Evolutionary conservation across 2,797 vertebrate species (phyloP), one percentile per base, ranked within the genome.

Genomic region (Anolis apletophallus): DNA sequence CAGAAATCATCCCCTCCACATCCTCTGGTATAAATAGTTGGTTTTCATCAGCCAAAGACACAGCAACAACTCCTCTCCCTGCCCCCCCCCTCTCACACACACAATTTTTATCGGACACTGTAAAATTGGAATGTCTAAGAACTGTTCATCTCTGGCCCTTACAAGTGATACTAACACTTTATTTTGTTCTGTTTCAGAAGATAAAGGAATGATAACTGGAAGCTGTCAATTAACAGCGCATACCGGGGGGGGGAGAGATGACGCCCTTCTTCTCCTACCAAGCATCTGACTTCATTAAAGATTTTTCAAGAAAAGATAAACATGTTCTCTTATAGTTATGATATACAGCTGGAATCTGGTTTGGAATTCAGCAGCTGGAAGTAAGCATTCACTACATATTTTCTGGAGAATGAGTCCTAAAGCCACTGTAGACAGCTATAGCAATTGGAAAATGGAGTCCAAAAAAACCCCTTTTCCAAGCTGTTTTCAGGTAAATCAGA

Each of bases 231-330:
- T 21, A 78, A 7, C 55, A 79, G 74, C n/a, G 5, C 46, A 46
- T 6, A 8, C 3, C 5, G 46, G 46, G 46, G 46, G 46, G 1
- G 46, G 46, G 46, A 8, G 32, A 16, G 29, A 59, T 88, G 89
- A 87, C 2, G 67, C 54, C 36, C 71, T 87, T 34, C 50, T 46
- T 26, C 26, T 71, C 26, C 26, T 13, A 34, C 52, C 84, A 76
- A 75, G 76, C 40, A 34, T 16, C 36, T 52, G 88, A 89, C 52
- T 90, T 40, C 54, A 83, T 77, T 85, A 50, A 80, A 81, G 23
- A 0, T 89, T 87, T 34, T 76, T 88, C 57, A 23, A 21, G 68
- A 91, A 95, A 93, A 89, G 46, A 91, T 84, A 90, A 92, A 93
- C 36, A 68, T 8, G 52, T 75, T 93, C 72, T 40, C 89, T 81